Evolutionary conservation across 2,888 invertebrate species (phyloP).

Genomic region (Xestia ashworthii): DNA sequence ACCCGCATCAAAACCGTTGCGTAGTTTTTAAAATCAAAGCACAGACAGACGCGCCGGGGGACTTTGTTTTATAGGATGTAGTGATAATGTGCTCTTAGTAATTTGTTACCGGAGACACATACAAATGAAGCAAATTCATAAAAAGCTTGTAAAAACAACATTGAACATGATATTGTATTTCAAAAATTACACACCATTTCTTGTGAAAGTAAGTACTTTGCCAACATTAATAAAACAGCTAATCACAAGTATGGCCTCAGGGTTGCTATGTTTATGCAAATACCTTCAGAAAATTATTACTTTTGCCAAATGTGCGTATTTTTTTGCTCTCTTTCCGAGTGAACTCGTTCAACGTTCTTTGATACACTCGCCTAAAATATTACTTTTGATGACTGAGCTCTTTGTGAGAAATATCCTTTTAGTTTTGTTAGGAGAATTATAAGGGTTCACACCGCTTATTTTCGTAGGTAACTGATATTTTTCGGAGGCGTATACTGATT

Average conservation of each 20-base stretch:
- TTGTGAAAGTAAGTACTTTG: background rate
- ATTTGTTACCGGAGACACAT: background rate
- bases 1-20: too few relatives aligned
- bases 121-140: background rate
- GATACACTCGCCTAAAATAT: conserved; percentile 45
- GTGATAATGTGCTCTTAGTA: background rate
- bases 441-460: conserved; percentile 26
- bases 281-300: conserved; percentile 31
- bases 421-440: conserved; percentile 26
- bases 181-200: conserved; percentile 2
- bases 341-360: conserved; percentile 31
- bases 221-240: conserved; percentile 19
- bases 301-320: conserved; percentile 31
- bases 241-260: conserved; percentile 5
- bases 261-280: conserved; percentile 30
- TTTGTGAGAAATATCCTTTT: conserved; percentile 48
- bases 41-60: too few relatives aligned
- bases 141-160: background rate
- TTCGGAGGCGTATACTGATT: background rate
- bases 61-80: too few relatives aligned
- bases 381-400: conserved; percentile 40
- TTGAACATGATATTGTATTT: background rate
- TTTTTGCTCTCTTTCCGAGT: conserved; percentile 9
- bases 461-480: conserved; percentile 14
- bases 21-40: too few relatives aligned